phyloP scores from a whole-genome alignment of 1,140 invertebrate genomes.

The Lucilia sericata region DNA sequence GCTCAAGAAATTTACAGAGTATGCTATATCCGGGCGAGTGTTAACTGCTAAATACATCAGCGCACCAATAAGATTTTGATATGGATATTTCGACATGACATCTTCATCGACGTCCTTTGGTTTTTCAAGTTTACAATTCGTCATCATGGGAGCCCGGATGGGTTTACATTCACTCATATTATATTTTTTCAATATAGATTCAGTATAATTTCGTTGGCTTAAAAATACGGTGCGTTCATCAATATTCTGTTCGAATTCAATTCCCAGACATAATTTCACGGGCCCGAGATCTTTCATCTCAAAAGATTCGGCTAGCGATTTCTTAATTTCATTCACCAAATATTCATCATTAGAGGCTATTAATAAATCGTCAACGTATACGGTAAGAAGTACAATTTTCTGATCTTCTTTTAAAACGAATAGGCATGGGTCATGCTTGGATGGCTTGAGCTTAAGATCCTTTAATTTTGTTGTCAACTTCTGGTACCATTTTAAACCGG shows the following conservation, averaged over 20 bases:
- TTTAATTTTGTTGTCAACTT: constrained; percentile 48
- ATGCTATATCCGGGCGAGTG: constrained; percentile 69
- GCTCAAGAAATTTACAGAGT: constrained; percentile 66
- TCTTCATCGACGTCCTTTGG: neutral
- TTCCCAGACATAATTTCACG: constrained; percentile 10
- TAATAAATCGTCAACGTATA: constrained; percentile 56
- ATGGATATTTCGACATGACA: constrained; percentile 41
- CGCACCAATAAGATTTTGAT: constrained; percentile 48
- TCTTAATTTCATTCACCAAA: constrained; percentile 44
- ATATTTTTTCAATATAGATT: constrained; percentile 40
- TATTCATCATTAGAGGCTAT: constrained; percentile 45
- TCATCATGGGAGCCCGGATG: constrained; percentile 2
- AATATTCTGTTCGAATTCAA: neutral
- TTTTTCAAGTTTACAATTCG: constrained; percentile 19
- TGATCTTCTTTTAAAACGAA: constrained; percentile 44
- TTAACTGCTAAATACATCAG: constrained; percentile 51
- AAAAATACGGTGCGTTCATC: neutral
- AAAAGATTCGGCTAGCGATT: constrained; percentile 23
- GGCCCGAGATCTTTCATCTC: constrained; percentile 37
- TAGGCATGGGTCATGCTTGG: constrained; percentile 47
- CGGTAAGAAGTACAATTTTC: constrained; percentile 46
- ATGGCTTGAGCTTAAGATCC: constrained; percentile 47
- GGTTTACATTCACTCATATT: constrained; percentile 47
- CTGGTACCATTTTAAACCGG: constrained; percentile 66
- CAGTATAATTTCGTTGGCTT: neutral